Evolutionary conservation across 1,140 invertebrate genomes (phyloP), one percentile per base, ranked within the genome.

Genomic region (Hyphantria cunea): DNA sequence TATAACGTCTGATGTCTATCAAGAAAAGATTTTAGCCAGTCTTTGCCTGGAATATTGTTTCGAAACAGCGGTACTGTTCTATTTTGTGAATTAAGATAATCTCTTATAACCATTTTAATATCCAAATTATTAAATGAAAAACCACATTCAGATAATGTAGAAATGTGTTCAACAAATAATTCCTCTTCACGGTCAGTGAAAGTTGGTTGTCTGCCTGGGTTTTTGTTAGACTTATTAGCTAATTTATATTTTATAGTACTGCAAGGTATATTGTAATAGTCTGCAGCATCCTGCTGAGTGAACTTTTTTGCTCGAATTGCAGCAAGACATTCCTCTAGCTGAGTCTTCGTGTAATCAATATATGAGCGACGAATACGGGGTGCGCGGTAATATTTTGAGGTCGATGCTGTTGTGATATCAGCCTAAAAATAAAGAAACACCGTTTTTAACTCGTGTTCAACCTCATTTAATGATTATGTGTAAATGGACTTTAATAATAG

Each of bases 201-300:
- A 7, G n/a, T 10, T 3, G 37, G 37, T 39, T 39, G 37, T 39
- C 37, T 39, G 8, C 37, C 37, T 1, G 37, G 37, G 8, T 39
- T 39, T 10, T 39, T 39, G n/a, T 9, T 10, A 7, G 37, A 39
- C n/a, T n/a, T 39, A 39, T n/a, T 9, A n/a, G 37, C 37, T 39
- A 39, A 39, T 39, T 39, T 39, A 39, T 39, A 10, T 39, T 39
- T 39, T 39, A 39, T 39, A 39, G 37, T 39, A 39, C 37, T 39
- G 37, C n/a, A n/a, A 10, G 37, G 37, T 39, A 39, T 39, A 1
- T 39, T 39, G n/a, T 10, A 39, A 10, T 9, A 10, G 0, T 39
- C n/a, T 39, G 37, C 2, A n/a, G 37, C 37, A 10, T 9, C 37
- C 37, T n/a, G 37, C n/a, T 39, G 37, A 39, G 9, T 39, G n/a